phyloP scores from a whole-genome alignment of 2,888 invertebrate genomes.

The Trachelus iudaicus region DNA sequence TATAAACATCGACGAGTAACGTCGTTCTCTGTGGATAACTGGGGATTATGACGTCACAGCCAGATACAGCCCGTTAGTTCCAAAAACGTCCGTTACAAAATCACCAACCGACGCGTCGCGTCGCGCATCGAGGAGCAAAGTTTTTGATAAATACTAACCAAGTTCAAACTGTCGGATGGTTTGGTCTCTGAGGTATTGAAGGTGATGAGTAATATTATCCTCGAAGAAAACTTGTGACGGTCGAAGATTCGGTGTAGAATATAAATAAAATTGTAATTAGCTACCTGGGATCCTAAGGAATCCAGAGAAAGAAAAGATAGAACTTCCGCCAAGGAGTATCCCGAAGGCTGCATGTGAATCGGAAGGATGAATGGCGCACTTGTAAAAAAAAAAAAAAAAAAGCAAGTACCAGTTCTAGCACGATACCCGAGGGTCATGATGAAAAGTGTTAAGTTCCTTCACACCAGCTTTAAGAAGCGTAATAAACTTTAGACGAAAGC shows the following conservation, averaged over 20 bases:
- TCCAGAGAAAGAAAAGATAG: too few species aligned
- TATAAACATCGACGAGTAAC: background rate
- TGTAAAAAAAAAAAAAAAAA: background rate
- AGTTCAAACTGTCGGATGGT: background rate
- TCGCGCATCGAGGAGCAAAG: background rate
- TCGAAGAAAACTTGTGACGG: background rate
- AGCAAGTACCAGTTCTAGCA: too few species aligned
- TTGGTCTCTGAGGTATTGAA: background rate
- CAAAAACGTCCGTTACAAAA: background rate
- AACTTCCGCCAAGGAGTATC: background rate
- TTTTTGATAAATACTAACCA: background rate
- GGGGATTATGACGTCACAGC: background rate
- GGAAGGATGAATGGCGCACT: background rate
- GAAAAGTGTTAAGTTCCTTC: background rate
- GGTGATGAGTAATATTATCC: background rate
- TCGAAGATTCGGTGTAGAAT: background rate
- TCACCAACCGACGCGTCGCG: background rate
- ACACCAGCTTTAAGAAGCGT: background rate
- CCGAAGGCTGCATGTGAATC: background rate
- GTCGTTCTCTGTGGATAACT: background rate
- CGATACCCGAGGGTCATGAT: too few species aligned
- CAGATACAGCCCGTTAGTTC: background rate
- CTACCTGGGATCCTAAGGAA: background rate
- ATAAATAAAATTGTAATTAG: background rate
- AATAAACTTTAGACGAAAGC: background rate